These are phyloP conservation scores for Lacerta bilineata DNA, from an alignment of 2,797 vertebrate species.

Conservation along the genomic window DNA sequence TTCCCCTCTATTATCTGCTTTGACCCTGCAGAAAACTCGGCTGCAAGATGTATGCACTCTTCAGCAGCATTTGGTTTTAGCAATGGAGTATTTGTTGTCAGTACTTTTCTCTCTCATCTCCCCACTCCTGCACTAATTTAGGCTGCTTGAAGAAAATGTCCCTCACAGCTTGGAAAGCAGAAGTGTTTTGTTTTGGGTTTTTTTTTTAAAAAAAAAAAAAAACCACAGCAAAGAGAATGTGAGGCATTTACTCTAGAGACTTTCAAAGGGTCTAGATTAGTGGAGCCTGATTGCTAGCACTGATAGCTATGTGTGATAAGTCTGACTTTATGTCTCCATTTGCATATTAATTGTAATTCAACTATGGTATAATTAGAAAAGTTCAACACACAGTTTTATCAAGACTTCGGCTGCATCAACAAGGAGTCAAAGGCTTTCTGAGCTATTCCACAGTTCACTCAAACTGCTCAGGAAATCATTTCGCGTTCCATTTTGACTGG, in stretches of 20 bases:
- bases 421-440: constrained; percentile 69
- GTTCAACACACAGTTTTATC: constrained; percentile 61
- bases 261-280: constrained; percentile 57
- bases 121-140: not conserved
- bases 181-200: not conserved
- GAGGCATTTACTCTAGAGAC: constrained; percentile 42
- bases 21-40: too few species aligned
- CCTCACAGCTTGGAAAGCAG: not conserved
- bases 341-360: constrained; percentile 80
- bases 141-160: constrained; percentile 28
- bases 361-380: constrained; percentile 74
- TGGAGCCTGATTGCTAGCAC: constrained; percentile 61
- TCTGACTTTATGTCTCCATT: constrained; percentile 73
- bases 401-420: constrained; percentile 72
- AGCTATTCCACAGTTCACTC: constrained; percentile 53
- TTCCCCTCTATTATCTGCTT: too few species aligned
- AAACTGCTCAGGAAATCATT: constrained; percentile 56
- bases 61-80: not conserved
- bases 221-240: not conserved
- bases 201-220: not conserved
- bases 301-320: constrained; percentile 70
- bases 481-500: constrained; percentile 61
- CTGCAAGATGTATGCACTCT: too few species aligned
- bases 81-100: not conserved
- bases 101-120: not conserved